phyloP scores from a whole-genome alignment of 2,888 invertebrate species.

The Scaptomyza caliginosa region DNA sequence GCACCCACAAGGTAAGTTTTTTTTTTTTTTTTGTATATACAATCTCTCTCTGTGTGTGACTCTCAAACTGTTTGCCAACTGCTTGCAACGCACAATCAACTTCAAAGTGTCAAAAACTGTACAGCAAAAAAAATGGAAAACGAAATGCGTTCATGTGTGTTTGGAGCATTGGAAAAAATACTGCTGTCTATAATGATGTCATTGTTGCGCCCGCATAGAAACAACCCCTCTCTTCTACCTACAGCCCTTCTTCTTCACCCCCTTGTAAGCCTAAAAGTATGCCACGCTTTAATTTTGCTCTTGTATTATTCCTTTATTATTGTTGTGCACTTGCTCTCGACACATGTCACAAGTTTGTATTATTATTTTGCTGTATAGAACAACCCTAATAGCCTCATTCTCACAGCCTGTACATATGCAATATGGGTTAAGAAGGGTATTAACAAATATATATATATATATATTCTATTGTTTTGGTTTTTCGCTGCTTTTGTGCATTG shows the following conservation, averaged over 20 bases:
- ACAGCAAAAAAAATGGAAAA: slow-evolving; percentile 40
- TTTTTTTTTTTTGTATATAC: not conserved
- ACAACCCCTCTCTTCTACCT: not conserved
- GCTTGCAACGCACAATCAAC: slow-evolving; percentile 17
- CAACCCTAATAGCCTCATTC: slow-evolving; percentile 21
- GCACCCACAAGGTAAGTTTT: slow-evolving; percentile 92
- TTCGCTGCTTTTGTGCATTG: slow-evolving; percentile 3
- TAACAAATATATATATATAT: not conserved
- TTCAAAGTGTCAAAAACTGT: slow-evolving; percentile 18
- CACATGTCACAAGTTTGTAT: slow-evolving; percentile 8
- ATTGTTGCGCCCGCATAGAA: slow-evolving; percentile 31
- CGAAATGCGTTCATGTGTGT: slow-evolving; percentile 3
- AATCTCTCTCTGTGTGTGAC: slow-evolving; percentile 18
- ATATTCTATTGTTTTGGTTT: not conserved
- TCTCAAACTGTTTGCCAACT: slow-evolving; percentile 44
- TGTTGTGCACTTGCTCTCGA: slow-evolving; percentile 45
- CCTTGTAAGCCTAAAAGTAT: slow-evolving; percentile 54
- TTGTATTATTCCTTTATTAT: slow-evolving; percentile 9
- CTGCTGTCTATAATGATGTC: slow-evolving; percentile 60
- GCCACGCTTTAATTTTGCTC: slow-evolving; percentile 39
- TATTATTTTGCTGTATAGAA: slow-evolving; percentile 23
- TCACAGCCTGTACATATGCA: not conserved
- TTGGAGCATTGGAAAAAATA: not conserved
- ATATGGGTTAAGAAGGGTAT: not conserved
- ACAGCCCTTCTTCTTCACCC: not conserved